Evolutionary conservation across 2,113 vertebrate species (phyloP), one percentile per base, ranked within the genome.

Genomic region (Antidorcas marsupialis): DNA sequence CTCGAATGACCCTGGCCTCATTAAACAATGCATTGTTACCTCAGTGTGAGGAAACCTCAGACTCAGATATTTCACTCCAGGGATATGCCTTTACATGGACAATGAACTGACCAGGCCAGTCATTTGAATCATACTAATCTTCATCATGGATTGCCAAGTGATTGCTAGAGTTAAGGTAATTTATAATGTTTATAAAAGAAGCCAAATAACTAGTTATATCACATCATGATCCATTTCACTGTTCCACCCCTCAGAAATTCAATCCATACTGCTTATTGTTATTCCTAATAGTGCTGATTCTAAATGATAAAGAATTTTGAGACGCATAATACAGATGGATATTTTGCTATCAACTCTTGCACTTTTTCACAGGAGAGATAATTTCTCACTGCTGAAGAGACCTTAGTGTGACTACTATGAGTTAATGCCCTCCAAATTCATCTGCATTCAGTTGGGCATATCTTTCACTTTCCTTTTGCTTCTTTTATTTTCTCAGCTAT

Each of bases 181-280:
- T 91, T 8, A 86, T 21, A 93, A 50, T 74, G 62, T 57, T 87
- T 87, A 88, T 55, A 85, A 96, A 87, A n/a, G 27, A 92, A 97
- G 36, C 12, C 27, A 91, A 93, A 86, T 93, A 25, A 55, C 43
- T 91, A 71, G 33, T 91, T 81, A 60, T 45, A 86, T 64, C 12
- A 88, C 3, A 43, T 2, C 27, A 60, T 60, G 39, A 95, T 85
- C 15, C 30, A 62, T 45, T 94, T 79, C 14, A 60, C 2, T 96
- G 8, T 95, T 89, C 11, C 13, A 87, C 25, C 28, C 14, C 9
- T 83, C 15, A 89, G 43, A 83, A 97, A 91, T 19, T 83, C 30
- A 47, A 53, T 53, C 36, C 17, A 33, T 59, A 55, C 21, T 67
- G 39, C 25, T 82, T 96, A 50, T 33, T 82, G 16, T 39, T 96